Percentiles rank a stretch among this genome's conserved stretches.
Evolutionary conservation across 2,797 vertebrate species (phyloP).

Genomic region (Cephalopachus bancanus): DNA sequence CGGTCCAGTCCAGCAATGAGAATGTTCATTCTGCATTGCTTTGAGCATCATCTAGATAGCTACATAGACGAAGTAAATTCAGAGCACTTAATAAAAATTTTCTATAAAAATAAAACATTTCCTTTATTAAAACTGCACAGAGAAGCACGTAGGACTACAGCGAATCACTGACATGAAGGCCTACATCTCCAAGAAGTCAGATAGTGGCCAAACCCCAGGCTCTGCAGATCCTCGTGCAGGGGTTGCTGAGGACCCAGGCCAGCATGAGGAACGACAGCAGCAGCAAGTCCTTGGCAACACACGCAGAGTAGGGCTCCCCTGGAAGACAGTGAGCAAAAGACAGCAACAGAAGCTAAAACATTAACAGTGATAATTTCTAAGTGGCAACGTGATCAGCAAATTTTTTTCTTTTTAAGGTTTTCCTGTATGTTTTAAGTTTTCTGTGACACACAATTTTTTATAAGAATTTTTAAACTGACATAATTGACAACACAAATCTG

Average conservation of each 20-base stretch:
- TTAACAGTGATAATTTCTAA: not conserved
- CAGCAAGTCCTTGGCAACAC: slow-evolving; percentile 93
- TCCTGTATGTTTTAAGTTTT: not conserved
- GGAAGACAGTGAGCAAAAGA: not conserved
- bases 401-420: not conserved
- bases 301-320: slow-evolving; percentile 94
- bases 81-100: not conserved
- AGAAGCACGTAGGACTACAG: not conserved
- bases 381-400: not conserved
- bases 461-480: not conserved
- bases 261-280: slow-evolving; percentile 91
- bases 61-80: not conserved
- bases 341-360: not conserved
- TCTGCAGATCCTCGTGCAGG: slow-evolving; percentile 91
- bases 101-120: slow-evolving; percentile 57
- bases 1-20: fast-evolving
- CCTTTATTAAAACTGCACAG: slow-evolving; percentile 35
- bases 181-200: slow-evolving; percentile 20
- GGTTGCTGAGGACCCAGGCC: slow-evolving; percentile 90
- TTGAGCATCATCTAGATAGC: not conserved
- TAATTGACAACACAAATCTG: not conserved
- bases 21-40: not conserved
- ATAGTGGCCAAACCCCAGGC: slow-evolving; percentile 82
- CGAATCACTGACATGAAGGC: not conserved
- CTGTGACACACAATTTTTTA: not conserved